A percentile compares a stretch with the other conserved stretches of the same genome.
Evolutionary conservation across 2,797 vertebrate genomes (phyloP).

Genomic region (Poeciliopsis gracilis): DNA sequence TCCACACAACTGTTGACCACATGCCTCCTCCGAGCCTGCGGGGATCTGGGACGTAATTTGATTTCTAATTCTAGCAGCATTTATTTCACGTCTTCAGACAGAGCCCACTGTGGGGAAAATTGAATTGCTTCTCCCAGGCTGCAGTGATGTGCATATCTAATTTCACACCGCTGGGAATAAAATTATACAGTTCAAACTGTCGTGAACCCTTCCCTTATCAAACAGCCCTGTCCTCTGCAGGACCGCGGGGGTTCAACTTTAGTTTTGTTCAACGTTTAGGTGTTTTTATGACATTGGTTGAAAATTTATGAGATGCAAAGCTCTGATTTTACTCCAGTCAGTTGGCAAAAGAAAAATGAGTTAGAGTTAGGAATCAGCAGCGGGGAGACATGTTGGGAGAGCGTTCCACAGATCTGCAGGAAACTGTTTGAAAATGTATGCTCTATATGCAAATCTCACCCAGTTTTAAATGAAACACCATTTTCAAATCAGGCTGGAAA

Average conservation of each 20-base stretch:
- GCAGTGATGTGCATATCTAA: conserved; percentile 62
- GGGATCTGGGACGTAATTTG: conserved; percentile 52
- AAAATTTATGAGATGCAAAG: not conserved
- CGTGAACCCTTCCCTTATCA: conserved; percentile 55
- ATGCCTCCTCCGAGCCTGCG: conserved; percentile 41
- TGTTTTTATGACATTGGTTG: not conserved
- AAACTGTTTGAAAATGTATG: not conserved
- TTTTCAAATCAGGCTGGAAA: not conserved
- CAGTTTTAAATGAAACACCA: not conserved
- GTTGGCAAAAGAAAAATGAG: conserved; percentile 1
- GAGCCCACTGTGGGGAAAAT: conserved; percentile 56
- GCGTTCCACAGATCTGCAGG: not conserved
- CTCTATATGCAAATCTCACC: not conserved
- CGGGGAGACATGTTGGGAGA: not conserved
- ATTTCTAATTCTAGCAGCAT: conserved; percentile 64
- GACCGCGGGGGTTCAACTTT: conserved; percentile 19
- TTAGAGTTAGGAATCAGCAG: not conserved
- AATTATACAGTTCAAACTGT: conserved; percentile 46
- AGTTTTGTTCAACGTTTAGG: conserved; percentile 4
- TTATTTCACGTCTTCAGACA: conserved; percentile 61
- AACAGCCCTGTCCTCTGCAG: conserved; percentile 37
- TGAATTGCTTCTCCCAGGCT: conserved; percentile 49
- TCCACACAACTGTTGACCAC: conserved; percentile 51
- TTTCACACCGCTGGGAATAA: conserved; percentile 52
- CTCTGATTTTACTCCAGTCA: not conserved